Evolutionary conservation across 2,113 vertebrate species (phyloP), one percentile per base, ranked within the genome.

Genomic region (Mormyrus iriodes): DNA sequence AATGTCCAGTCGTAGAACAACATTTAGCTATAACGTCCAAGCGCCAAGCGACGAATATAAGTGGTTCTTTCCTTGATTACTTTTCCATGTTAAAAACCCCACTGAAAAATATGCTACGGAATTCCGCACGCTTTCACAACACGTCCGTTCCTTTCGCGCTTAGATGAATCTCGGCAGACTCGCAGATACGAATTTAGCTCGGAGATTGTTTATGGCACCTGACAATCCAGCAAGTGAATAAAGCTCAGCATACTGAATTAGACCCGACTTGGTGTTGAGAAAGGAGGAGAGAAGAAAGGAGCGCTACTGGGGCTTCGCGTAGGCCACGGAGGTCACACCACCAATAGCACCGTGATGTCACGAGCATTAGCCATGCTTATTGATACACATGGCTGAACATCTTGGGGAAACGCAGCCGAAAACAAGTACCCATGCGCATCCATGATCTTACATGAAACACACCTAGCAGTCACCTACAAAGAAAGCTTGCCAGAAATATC

Each of bases 311-410:
- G 89, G 93, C 73, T 89, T 53, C 21, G 90, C 87, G 89, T 88
- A 89, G 93, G 91, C 91, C 93, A 92, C 91, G 84, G 92, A 91
- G 95, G 94, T 95, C 95, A 95, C 88, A 87, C 91, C 91, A 93
- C 92, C 92, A 92, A 90, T 92, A 90, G 91, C 91, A 87, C 92
- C 91, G 92, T 93, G 92, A 93, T 92, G 94, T 94, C 92, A 94
- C 90, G 92, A 91, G 89, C 91, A 95, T 94, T 94, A 94, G 92
- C 90, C 93, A 94, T 88, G 93, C 91, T 93, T 92, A 94, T 90
- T 94, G 93, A 93, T 93, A 90, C 92, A 94, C 92, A 93, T 90
- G 94, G 89, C 88, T 91, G 92, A 91, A 90, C 92, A 92, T 46
- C 44, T 46, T 73, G 55, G 35, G 89, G 88, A 93, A 84, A 91